Evolutionary conservation across 2,797 vertebrate genomes (phyloP).

Genomic region (Perodicticus potto): DNA sequence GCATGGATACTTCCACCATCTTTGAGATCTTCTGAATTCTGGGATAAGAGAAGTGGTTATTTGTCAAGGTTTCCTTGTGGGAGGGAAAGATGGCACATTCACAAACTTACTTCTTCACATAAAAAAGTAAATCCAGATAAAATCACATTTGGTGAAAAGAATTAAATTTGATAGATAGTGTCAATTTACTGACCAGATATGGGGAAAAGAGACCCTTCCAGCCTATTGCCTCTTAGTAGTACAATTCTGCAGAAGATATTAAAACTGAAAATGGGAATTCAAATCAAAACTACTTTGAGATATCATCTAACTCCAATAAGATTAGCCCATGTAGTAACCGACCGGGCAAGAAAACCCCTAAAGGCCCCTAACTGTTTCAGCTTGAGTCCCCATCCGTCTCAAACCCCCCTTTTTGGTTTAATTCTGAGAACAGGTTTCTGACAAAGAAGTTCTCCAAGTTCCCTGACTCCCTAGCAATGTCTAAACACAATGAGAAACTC

Average conservation of each 20-base stretch:
- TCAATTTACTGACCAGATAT: background rate
- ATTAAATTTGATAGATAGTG: background rate
- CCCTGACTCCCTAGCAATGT: too few species aligned
- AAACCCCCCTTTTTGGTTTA: too few species aligned
- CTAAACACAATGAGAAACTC: too few species aligned
- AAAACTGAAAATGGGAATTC: background rate
- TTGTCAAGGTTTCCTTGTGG: background rate
- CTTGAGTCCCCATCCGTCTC: too few species aligned
- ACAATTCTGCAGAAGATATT: background rate
- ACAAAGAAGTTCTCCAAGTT: too few species aligned
- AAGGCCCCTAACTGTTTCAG: too few species aligned
- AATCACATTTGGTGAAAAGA: slow-evolving; percentile 6
- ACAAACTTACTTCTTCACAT: background rate
- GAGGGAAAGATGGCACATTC: background rate
- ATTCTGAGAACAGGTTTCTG: too few species aligned
- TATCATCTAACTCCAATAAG: too few species aligned
- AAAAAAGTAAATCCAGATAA: background rate
- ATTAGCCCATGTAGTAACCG: too few species aligned
- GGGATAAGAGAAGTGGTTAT: background rate
- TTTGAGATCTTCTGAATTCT: background rate
- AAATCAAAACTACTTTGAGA: too few species aligned
- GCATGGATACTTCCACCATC: background rate
- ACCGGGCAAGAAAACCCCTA: too few species aligned
- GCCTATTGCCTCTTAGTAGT: background rate
- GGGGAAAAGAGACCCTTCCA: background rate